Percentiles rank a stretch among this genome's conserved stretches.
These are phyloP conservation scores for Hirudo medicinalis DNA, from an alignment of 1,140 invertebrate species.

Conservation along the genomic window DNA sequence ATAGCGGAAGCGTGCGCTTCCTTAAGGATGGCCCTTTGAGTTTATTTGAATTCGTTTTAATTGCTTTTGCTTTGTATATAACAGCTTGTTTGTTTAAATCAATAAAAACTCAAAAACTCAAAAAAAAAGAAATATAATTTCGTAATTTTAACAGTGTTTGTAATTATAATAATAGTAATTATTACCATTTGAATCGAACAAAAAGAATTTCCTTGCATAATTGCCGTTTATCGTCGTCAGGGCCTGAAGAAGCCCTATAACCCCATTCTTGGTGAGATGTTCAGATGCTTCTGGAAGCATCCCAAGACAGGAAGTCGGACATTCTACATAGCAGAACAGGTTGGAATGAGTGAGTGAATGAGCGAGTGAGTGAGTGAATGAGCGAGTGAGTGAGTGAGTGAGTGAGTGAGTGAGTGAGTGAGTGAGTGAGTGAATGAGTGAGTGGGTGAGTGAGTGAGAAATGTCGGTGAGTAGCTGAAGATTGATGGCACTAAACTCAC, in stretches of 20 bases:
- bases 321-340: constrained; percentile 84
- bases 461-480: not conserved
- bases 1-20: too few species aligned
- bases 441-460: constrained; percentile 2
- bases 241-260: constrained; percentile 90
- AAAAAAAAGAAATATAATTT: too few species aligned
- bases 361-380: constrained; percentile 21
- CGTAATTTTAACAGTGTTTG: too few species aligned
- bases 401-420: constrained; percentile 11
- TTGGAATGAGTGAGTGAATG: constrained; percentile 33
- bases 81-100: too few species aligned
- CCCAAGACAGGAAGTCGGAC: constrained; percentile 63
- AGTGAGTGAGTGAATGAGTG: constrained; percentile 10
- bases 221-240: constrained; percentile 22
- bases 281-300: constrained; percentile 79
- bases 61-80: too few species aligned
- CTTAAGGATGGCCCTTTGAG: too few species aligned
- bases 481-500: not conserved
- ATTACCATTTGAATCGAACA: too few species aligned
- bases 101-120: too few species aligned
- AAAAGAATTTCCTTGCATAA: too few species aligned
- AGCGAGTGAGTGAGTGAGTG: constrained; percentile 10
- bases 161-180: too few species aligned
- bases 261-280: constrained; percentile 79
- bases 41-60: too few species aligned